Evolutionary conservation across 2,888 invertebrate species (phyloP), one percentile per base, ranked within the genome.

Genomic region (Andrena marginata): DNA sequence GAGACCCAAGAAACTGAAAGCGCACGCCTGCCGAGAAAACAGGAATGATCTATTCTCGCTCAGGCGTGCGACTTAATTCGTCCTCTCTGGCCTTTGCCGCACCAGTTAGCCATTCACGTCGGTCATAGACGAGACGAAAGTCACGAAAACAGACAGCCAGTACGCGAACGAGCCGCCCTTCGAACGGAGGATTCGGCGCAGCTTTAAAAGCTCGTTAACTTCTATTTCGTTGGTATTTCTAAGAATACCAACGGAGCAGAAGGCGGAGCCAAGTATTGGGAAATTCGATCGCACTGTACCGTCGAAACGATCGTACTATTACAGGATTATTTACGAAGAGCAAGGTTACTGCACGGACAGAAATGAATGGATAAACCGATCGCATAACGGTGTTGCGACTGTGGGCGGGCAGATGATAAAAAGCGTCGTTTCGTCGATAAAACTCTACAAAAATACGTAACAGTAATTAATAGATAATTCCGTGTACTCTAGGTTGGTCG

Each of bases 371-470:
- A 59, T 16, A 7, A 33, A 56, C 26, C 62, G 64, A 77, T 54
- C 10, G 26, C 20, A 51, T 35, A 33, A 65, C 35, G 8, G 23
- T 29, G 23, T n/a, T 62, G 86, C 75, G 75, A 87, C 71, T 78
- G 75, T 59, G 68, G 73, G 82, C 70, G 88, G 83, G 74, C 72
- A 84, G 84, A 77, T 69, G 77, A 82, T 84, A 84, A 81, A 84
- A 81, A 89, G 85, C 70, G 82, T 78, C 64, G 72, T 85, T 79
- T 84, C 75, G 84, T 90, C 88, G 85, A 87, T 88, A 89, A 87
- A 90, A 85, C 77, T 91, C 84, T 89, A 87, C 70, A 86, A 86
- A 89, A 87, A 87, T 87, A 85, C 76, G 84, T 81, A 91, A 89
- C 87, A 80, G 75, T 85, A 87, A 90, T 85, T 86, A 85, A 85